Conservation (phyloP, 2,113 vertebrate species). For the Acinonyx jubatus region DNA sequence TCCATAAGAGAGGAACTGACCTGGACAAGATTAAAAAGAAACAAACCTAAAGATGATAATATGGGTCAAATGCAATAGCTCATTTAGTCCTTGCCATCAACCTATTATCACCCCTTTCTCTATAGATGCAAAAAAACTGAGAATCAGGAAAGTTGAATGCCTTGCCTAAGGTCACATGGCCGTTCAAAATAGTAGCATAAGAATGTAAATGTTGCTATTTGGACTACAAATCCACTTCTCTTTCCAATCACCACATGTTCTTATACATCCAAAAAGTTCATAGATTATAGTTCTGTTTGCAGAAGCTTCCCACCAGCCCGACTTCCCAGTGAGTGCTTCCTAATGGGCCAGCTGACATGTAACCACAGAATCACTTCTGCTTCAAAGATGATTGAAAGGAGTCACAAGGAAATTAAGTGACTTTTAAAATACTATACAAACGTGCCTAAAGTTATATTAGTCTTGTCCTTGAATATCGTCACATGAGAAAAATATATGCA, state of each 20-base stretch:
- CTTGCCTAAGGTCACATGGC: neutral
- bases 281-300: neutral
- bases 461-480: neutral
- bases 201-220: neutral
- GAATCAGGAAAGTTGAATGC: neutral
- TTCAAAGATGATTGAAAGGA: neutral
- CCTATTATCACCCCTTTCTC: neutral
- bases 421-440: neutral
- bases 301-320: neutral
- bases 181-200: neutral
- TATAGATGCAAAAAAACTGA: neutral
- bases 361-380: neutral
- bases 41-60: neutral
- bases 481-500: neutral
- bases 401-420: neutral
- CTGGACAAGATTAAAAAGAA: neutral
- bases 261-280: neutral
- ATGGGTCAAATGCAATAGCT: neutral
- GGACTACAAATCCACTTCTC: neutral
- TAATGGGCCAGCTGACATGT: neutral
- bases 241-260: neutral
- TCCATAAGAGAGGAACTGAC: neutral
- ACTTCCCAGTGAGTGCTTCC: neutral
- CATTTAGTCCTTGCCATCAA: neutral
- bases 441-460: neutral